Conservation (phyloP, 1,140 invertebrate species). For the Drosophila sucinea region DNA sequence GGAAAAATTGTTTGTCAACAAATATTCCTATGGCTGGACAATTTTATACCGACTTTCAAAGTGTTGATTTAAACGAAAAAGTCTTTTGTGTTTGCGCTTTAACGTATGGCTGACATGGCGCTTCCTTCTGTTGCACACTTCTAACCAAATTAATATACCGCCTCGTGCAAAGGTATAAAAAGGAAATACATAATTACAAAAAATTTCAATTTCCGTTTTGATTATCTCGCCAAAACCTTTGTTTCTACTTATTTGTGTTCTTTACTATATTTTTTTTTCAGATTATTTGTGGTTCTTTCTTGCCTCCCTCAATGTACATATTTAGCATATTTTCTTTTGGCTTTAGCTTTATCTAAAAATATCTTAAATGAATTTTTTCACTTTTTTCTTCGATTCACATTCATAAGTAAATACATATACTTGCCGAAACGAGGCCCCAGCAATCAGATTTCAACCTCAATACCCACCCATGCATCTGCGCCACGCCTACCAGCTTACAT, state of each 20-base stretch:
- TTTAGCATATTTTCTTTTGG: background rate
- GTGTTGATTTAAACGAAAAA: no score
- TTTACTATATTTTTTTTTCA: background rate
- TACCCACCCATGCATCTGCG: background rate
- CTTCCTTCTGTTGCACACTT: no score
- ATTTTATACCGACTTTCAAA: no score
- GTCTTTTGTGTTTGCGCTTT: no score
- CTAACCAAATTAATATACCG: no score
- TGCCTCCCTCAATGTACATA: background rate
- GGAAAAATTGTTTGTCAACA: no score
- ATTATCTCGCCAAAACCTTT: background rate
- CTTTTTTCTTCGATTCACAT: slow-evolving; percentile 3
- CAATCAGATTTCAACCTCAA: background rate
- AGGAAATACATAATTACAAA: background rate
- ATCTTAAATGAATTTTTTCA: background rate
- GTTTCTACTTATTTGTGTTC: background rate
- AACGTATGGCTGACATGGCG: no score
- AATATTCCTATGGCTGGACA: no score
- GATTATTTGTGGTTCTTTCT: background rate
- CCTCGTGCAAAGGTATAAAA: no score
- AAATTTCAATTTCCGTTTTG: background rate
- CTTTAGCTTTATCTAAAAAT: slow-evolving; percentile 2
- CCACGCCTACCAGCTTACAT: slow-evolving; percentile 6
- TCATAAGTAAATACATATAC: slow-evolving; percentile 5
- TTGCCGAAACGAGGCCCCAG: background rate